These are phyloP conservation scores for Ictalurus furcatus DNA, from an alignment of 2,113 vertebrate genomes.

Conservation along the genomic window DNA sequence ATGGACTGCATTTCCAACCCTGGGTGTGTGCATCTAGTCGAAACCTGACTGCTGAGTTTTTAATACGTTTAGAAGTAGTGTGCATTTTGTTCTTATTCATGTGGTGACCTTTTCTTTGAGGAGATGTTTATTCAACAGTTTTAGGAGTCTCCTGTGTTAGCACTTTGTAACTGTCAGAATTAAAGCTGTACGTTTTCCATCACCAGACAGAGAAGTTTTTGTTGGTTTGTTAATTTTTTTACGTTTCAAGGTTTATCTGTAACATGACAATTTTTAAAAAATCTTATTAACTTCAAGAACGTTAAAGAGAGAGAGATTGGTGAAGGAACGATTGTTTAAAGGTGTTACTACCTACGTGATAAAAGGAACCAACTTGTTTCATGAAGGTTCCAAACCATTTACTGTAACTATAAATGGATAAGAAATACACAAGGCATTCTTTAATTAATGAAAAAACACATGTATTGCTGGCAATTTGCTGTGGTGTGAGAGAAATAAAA, in stretches of 20 bases:
- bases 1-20: constrained; percentile 22
- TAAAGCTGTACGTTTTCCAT: not conserved
- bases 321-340: not conserved
- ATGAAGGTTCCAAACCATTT: not conserved
- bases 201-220: not conserved
- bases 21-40: constrained; percentile 6
- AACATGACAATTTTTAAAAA: not conserved
- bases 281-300: not conserved
- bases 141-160: not conserved
- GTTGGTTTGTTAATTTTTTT: too few relatives aligned
- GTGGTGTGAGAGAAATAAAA: not conserved
- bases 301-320: not conserved
- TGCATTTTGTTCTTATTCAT: not conserved
- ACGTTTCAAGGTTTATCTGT: not conserved
- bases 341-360: not conserved
- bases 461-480: not conserved
- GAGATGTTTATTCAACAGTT: not conserved
- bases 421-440: not conserved
- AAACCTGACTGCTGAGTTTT: constrained; percentile 7
- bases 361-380: not conserved
- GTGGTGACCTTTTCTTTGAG: not conserved
- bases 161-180: not conserved
- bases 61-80: not conserved
- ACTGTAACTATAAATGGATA: not conserved
- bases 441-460: not conserved